phyloP scores from a whole-genome alignment of 2,888 invertebrate species.

The Junonia oenone region DNA sequence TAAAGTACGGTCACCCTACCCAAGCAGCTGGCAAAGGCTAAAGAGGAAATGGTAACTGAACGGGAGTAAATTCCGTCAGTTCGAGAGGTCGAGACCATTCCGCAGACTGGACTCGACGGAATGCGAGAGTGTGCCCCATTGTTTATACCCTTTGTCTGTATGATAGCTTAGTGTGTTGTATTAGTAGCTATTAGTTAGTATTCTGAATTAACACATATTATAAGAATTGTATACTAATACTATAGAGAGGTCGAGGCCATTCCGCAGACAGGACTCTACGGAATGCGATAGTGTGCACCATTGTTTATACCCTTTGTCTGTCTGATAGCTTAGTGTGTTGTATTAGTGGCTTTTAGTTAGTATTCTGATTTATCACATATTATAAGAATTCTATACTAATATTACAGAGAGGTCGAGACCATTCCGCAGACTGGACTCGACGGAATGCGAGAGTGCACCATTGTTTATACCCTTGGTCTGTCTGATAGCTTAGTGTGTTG shows the following conservation, averaged over 20 bases:
- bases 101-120: conserved; percentile 51
- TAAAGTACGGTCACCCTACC: conserved; percentile 37
- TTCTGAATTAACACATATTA: no score
- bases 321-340: background rate
- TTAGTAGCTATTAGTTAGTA: no score
- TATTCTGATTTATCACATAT: no score
- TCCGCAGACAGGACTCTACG: conserved; percentile 48
- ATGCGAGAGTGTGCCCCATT: conserved; percentile 31
- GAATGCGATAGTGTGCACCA: conserved; percentile 36
- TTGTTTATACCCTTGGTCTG: background rate
- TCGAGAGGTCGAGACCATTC: conserved; percentile 38
- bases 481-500: background rate
- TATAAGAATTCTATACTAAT: no score
- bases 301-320: background rate
- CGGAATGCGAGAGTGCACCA: conserved; percentile 39
- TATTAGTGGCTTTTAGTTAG: no score
- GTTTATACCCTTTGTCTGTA: background rate
- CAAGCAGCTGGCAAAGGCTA: conserved; percentile 71
- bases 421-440: conserved; percentile 46
- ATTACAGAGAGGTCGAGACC: conserved; percentile 38
- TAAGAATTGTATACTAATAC: no score
- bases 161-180: background rate
- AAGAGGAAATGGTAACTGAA: conserved; percentile 73
- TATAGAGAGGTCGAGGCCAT: conserved; percentile 37
- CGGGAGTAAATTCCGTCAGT: conserved; percentile 73